Evolutionary conservation across 2,113 vertebrate species (phyloP).

Genomic region (Lepidothrix coronata): DNA sequence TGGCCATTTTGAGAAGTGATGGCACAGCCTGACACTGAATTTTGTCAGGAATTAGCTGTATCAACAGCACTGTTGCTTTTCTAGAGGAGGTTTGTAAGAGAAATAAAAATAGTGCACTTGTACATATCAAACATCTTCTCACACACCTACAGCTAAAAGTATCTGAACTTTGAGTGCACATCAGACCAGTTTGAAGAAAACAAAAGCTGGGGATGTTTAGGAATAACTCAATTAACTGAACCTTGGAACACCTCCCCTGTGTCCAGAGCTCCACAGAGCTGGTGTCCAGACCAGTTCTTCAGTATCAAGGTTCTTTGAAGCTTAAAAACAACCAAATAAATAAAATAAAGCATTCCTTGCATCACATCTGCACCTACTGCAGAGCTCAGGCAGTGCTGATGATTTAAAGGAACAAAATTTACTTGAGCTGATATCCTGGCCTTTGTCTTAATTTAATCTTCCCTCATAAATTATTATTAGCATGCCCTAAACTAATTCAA

Average conservation of each 20-base stretch:
- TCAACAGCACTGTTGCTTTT: neutral
- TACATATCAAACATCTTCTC: neutral
- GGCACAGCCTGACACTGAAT: neutral
- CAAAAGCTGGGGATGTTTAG: neutral
- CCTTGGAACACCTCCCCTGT: neutral
- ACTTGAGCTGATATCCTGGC: neutral
- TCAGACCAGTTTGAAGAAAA: neutral
- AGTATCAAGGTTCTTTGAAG: neutral
- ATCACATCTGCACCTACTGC: neutral
- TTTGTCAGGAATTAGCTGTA: neutral
- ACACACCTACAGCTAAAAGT: neutral
- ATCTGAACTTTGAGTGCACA: neutral
- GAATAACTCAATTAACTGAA: neutral
- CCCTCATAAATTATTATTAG: neutral
- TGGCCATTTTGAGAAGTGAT: neutral
- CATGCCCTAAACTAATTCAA: neutral
- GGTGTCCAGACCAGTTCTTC: neutral
- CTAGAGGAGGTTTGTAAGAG: neutral
- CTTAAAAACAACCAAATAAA: neutral
- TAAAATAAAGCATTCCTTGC: neutral
- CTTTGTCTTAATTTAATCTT: neutral
- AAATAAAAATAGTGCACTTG: neutral
- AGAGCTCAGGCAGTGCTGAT: neutral
- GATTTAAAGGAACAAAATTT: neutral
- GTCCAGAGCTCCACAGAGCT: neutral